These are phyloP conservation scores for Chiroxiphia lanceolata DNA, from an alignment of 2,797 vertebrate species.

Conservation along the genomic window DNA sequence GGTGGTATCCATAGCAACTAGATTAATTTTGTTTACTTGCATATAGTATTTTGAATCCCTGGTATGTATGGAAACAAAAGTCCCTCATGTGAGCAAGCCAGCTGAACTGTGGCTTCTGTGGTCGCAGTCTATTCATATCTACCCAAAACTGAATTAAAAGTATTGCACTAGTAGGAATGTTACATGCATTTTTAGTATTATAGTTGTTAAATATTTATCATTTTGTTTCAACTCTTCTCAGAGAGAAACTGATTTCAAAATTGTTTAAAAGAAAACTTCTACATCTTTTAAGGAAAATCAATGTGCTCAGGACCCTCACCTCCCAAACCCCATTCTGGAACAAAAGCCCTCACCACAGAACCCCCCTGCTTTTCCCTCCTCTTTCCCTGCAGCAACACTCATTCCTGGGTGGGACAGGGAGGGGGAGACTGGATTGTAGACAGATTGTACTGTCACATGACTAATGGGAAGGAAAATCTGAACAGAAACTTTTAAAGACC, in stretches of 20 bases:
- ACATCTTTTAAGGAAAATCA: neutral
- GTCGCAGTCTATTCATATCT: neutral
- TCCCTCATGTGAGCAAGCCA: neutral
- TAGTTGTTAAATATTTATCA: neutral
- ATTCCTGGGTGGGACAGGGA: neutral
- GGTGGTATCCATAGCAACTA: constrained; percentile 13
- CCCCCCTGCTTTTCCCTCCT: rapidly evolving
- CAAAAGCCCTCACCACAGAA: neutral
- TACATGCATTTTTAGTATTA: neutral
- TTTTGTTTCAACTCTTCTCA: neutral
- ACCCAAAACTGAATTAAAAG: neutral
- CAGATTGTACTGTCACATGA: neutral
- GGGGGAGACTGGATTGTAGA: neutral
- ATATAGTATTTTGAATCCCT: neutral
- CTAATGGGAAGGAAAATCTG: constrained; percentile 35
- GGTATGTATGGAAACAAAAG: constrained; percentile 15
- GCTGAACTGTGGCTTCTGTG: constrained; percentile 28
- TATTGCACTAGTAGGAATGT: neutral
- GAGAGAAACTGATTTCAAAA: neutral
- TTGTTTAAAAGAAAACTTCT: neutral
- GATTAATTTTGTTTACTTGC: neutral
- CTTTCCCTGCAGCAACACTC: neutral
- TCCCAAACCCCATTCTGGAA: neutral
- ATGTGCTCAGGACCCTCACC: neutral
- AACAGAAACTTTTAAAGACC: neutral